phyloP scores from a whole-genome alignment of 2,888 invertebrate genomes.

The Leptothorax acervorum region DNA sequence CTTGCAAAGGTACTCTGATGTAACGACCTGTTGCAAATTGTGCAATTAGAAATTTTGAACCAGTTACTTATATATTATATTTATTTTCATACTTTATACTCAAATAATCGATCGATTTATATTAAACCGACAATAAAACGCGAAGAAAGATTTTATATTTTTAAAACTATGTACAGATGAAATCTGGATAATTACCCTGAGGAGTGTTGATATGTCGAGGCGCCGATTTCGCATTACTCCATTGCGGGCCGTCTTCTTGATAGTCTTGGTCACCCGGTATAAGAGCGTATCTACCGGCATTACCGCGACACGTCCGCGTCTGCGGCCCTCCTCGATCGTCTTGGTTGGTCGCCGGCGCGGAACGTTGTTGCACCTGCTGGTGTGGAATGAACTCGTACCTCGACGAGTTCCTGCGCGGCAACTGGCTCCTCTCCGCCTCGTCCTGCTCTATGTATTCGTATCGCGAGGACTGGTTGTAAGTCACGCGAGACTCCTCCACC shows the following conservation, averaged over 20 bases:
- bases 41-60: not conserved
- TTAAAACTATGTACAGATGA: not conserved
- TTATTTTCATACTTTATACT: not conserved
- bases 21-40: slow-evolving; percentile 79
- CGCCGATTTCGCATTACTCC: slow-evolving; percentile 62
- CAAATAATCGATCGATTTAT: not conserved
- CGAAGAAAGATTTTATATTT: not conserved
- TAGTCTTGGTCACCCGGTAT: slow-evolving; percentile 77
- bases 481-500: slow-evolving; percentile 72
- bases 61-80: not conserved
- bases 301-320: slow-evolving; percentile 73
- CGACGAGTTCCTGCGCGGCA: slow-evolving; percentile 75
- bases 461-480: slow-evolving; percentile 72
- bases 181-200: slow-evolving; percentile 69
- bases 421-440: slow-evolving; percentile 66
- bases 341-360: slow-evolving; percentile 77
- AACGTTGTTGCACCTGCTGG: slow-evolving; percentile 78
- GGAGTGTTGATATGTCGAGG: slow-evolving; percentile 76
- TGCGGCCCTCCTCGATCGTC: slow-evolving; percentile 71
- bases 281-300: slow-evolving; percentile 75
- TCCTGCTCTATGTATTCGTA: slow-evolving; percentile 82
- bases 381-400: slow-evolving; percentile 79
- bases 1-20: slow-evolving; percentile 80
- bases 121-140: not conserved
- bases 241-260: slow-evolving; percentile 67